Evolutionary conservation across 2,113 vertebrate genomes (phyloP).

Genomic region (Emydura subglobosa): DNA sequence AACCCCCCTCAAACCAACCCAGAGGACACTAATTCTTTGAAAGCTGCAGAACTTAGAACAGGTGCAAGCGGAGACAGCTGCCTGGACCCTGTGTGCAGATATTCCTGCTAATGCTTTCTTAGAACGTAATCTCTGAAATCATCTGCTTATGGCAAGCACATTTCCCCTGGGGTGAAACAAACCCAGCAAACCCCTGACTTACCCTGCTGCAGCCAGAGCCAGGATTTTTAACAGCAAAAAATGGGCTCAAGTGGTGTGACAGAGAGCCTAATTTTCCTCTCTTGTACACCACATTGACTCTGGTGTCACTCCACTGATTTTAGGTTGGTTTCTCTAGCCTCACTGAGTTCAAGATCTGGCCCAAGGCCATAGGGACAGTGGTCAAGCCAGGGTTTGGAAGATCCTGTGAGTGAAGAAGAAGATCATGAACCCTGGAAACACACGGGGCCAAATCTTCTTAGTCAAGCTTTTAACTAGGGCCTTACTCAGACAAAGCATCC

Average conservation of each 20-base stretch:
- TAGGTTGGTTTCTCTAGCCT: not conserved
- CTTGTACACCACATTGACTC: not conserved
- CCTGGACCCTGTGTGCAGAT: constrained; percentile 59
- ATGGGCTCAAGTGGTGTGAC: not conserved
- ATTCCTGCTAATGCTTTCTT: constrained; percentile 70
- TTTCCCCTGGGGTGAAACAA: constrained; percentile 37
- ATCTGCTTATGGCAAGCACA: constrained; percentile 74
- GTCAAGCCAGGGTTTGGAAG: not conserved
- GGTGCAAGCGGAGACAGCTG: constrained; percentile 77
- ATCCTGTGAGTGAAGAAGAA: not conserved
- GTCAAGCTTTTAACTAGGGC: not conserved
- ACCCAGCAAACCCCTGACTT: not conserved
- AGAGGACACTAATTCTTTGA: constrained; percentile 76
- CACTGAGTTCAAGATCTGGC: not conserved
- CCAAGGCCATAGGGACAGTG: not conserved
- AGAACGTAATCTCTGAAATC: constrained; percentile 78
- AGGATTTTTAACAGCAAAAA: constrained; percentile 26
- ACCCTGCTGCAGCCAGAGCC: constrained; percentile 20
- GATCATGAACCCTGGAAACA: not conserved
- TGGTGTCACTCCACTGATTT: not conserved
- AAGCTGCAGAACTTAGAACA: constrained; percentile 75
- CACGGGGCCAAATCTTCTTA: not conserved
- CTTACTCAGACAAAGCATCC: not conserved
- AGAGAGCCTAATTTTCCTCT: not conserved
- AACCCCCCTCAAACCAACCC: constrained; percentile 13